Conservation (phyloP, 2,113 vertebrate genomes). For the Azemiops feae region DNA sequence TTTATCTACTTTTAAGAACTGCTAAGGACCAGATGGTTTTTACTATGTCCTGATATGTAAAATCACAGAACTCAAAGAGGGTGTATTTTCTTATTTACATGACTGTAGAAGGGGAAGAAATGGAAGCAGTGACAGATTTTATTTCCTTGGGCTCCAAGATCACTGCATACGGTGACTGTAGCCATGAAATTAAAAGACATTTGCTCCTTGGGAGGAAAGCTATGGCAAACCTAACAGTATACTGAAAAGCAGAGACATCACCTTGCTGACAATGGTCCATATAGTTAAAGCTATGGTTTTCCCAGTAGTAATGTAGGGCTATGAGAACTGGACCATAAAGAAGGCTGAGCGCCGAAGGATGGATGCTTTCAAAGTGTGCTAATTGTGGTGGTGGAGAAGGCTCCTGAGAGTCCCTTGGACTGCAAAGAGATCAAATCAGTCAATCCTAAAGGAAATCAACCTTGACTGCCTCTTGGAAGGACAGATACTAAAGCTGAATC, state of each 20-base stretch:
- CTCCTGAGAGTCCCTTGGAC: background rate
- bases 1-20: no score
- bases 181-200: background rate
- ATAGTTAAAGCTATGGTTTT: background rate
- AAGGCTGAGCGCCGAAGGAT: background rate
- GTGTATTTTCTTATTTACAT: no score
- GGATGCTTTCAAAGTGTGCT: background rate
- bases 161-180: background rate
- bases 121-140: background rate
- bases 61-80: no score
- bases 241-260: background rate
- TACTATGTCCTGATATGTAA: no score
- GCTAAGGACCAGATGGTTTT: no score
- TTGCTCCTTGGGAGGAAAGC: background rate
- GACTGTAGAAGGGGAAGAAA: no score
- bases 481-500: no score
- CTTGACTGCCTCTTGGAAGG: background rate
- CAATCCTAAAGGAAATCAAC: background rate
- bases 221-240: background rate
- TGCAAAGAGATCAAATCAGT: background rate
- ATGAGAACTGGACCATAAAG: background rate
- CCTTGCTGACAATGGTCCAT: background rate
- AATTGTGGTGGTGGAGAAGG: background rate
- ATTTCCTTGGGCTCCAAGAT: background rate
- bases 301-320: background rate